phyloP scores from a whole-genome alignment of 2,888 invertebrate genomes.

The Polydrusus cervinus region DNA sequence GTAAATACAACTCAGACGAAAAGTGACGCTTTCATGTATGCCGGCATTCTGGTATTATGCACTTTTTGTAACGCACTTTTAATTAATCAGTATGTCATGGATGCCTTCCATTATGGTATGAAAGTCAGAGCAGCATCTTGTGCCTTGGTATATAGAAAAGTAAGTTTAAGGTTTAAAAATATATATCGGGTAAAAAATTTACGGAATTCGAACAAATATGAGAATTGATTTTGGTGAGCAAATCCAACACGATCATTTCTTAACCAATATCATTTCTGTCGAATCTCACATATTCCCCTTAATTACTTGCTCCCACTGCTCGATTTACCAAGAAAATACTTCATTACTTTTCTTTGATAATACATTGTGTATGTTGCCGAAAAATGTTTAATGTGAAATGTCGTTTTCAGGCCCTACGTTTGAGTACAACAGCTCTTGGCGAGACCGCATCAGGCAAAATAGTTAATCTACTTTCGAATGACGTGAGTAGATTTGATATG shows the following conservation, averaged over 20 bases:
- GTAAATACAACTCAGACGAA: slow-evolving; percentile 59
- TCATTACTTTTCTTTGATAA: no score
- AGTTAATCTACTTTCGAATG: slow-evolving; percentile 94
- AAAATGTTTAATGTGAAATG: no score
- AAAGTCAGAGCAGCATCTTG: slow-evolving; percentile 87
- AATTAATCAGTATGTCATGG: slow-evolving; percentile 80
- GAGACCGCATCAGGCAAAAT: slow-evolving; percentile 91
- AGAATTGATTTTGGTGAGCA: no score
- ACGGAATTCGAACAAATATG: no score
- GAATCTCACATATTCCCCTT: no score
- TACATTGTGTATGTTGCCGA: no score
- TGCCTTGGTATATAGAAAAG: slow-evolving; percentile 90
- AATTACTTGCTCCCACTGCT: no score
- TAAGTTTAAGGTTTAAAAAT: slow-evolving; percentile 65
- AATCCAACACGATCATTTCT: no score
- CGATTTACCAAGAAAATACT: no score
- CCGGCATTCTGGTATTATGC: slow-evolving; percentile 75
- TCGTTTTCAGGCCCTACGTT: slow-evolving; percentile 76
- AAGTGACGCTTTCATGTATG: slow-evolving; percentile 78
- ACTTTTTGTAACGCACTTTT: slow-evolving; percentile 76
- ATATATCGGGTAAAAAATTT: no score
- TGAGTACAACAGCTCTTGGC: slow-evolving; percentile 81
- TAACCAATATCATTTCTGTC: no score
- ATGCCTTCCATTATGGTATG: slow-evolving; percentile 86
- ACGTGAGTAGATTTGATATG: slow-evolving; percentile 93